Conservation (phyloP, 1,140 invertebrate genomes). For the Drepana arcuata region DNA sequence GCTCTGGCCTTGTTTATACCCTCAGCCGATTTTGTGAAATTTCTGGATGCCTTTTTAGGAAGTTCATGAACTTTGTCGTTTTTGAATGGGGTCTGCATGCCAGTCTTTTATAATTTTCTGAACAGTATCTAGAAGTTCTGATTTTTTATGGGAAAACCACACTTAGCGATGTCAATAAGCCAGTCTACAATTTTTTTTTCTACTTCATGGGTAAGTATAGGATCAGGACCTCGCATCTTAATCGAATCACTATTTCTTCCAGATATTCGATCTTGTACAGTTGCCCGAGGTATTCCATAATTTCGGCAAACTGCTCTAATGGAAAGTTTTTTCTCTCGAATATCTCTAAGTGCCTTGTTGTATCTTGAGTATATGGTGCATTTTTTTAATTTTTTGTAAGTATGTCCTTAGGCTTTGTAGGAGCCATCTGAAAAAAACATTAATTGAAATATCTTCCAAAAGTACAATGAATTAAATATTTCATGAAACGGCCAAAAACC, state of each 20-base stretch:
- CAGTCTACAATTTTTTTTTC: constrained; percentile 27
- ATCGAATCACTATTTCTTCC: constrained; percentile 17
- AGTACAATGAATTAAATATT: too few species aligned
- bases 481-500: too few species aligned
- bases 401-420: too few species aligned
- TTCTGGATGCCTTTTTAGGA: constrained; percentile 11
- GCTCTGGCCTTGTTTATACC: constrained; percentile 66
- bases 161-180: constrained; percentile 18
- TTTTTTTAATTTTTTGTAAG: too few species aligned
- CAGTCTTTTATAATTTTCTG: constrained; percentile 7
- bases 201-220: constrained; percentile 13
- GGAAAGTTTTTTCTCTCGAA: constrained; percentile 8
- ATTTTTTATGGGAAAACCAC: constrained; percentile 22
- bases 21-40: constrained; percentile 82
- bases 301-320: constrained; percentile 15
- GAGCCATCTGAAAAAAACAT: too few species aligned
- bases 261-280: constrained; percentile 20
- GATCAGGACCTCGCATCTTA: constrained; percentile 21
- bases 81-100: constrained; percentile 7
- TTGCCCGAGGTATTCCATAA: constrained; percentile 21
- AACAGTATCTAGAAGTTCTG: constrained; percentile 17
- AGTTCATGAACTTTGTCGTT: constrained; percentile 12
- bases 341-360: constrained; percentile 16
- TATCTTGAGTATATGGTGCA: too few species aligned
- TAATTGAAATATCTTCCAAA: too few species aligned